Conservation (phyloP, 2,888 invertebrate genomes). For the Acronicta leporina region DNA sequence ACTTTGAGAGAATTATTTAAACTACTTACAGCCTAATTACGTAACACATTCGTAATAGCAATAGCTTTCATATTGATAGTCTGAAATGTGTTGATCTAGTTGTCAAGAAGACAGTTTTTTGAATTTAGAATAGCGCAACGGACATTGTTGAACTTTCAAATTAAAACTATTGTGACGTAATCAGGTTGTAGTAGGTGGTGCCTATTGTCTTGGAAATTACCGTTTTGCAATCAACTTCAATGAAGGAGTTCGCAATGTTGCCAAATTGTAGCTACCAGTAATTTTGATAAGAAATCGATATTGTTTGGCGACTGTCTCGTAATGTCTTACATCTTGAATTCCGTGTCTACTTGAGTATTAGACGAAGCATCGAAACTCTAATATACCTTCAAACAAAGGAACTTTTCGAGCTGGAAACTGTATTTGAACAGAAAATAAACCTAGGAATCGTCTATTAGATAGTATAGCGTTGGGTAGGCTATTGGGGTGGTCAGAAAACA, state of each 20-base stretch:
- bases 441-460: too few species aligned
- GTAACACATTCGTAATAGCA: not conserved
- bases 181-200: not conserved
- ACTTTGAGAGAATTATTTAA: not conserved
- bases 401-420: too few species aligned
- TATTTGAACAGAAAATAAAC: too few species aligned
- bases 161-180: slow-evolving; percentile 1
- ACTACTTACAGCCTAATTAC: not conserved
- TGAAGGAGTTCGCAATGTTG: not conserved
- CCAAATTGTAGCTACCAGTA: not conserved
- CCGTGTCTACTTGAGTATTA: not conserved
- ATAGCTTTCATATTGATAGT: not conserved
- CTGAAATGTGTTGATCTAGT: not conserved
- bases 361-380: not conserved
- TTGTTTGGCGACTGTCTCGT: not conserved
- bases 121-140: not conserved
- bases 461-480: too few species aligned
- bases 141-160: not conserved
- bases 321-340: not conserved
- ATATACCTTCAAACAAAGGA: not conserved
- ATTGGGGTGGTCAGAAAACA: too few species aligned
- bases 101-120: not conserved
- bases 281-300: slow-evolving; percentile 5
- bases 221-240: slow-evolving; percentile 5
- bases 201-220: slow-evolving; percentile 6